phyloP scores from a whole-genome alignment of 2,113 vertebrate genomes.

The Rhinolophus sinicus region DNA sequence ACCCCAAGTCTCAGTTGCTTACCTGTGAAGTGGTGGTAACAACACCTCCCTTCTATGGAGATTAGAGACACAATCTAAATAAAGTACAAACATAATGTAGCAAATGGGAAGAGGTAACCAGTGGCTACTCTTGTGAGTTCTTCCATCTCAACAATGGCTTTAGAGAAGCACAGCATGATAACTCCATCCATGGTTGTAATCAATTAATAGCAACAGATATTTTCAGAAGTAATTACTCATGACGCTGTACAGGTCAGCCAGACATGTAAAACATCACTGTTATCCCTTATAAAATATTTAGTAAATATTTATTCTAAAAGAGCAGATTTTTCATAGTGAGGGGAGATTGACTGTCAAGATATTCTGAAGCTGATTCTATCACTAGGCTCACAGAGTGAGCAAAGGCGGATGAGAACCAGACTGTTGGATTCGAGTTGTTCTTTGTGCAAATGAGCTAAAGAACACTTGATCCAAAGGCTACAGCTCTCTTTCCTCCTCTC shows the following conservation, averaged over 20 bases:
- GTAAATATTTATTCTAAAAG: background rate
- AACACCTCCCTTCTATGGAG: background rate
- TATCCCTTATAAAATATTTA: background rate
- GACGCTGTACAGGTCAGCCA: background rate
- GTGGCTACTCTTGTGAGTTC: background rate
- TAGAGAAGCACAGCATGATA: background rate
- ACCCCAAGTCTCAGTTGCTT: background rate
- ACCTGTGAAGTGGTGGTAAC: background rate
- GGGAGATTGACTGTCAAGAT: background rate
- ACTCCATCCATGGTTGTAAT: background rate
- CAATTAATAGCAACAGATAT: background rate
- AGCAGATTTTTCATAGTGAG: background rate
- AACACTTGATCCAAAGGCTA: background rate
- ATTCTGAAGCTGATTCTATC: background rate
- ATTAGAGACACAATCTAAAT: background rate
- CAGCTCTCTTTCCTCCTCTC: background rate
- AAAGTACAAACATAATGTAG: rapidly evolving
- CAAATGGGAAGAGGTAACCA: too few relatives aligned
- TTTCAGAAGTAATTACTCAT: background rate
- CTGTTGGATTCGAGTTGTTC: background rate
- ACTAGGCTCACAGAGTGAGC: background rate
- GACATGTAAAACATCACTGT: background rate
- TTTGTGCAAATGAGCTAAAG: background rate
- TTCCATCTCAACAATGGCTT: background rate
- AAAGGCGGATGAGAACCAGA: background rate